Base-by-base conservation (phyloP, 2,888 invertebrate species). In the Cerastis leucographa region DNA sequence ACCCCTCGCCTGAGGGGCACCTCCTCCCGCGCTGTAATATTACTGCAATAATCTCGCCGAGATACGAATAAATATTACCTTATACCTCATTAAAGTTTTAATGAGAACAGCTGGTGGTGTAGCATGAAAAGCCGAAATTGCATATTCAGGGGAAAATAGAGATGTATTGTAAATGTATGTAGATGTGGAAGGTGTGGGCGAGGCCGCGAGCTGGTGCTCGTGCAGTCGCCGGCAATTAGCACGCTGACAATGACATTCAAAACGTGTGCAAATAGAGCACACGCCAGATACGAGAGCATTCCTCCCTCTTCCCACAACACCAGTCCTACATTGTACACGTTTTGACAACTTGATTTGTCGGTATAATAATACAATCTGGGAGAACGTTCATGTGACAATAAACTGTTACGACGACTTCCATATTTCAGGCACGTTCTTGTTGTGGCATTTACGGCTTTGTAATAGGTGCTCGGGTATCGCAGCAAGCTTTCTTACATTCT, bases 231-330 rank as follows among this genome's bases (percentile, higher is more conserved):
- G 91, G 90, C 95, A 95, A 96, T 96, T 95, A 96, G 94, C 93
- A 91, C 92, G 89, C 87, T 94, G 94, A 95, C 95, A 95, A 95
- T 96, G 95, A 95, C 95, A 96, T 96, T 95, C 95, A 95, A 93
- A 95, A 94, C 94, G 92, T 94, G 94, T 93, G 94, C 94, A 95
- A 95, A 95, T 95, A 95, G 92, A 93, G 89, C 90, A 88, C 86
- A 90, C 89, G 86, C 78, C 79, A 85, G 84, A 88, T 83, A 84
- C 80, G 83, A 75, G 85, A 83, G 76, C 85, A 85, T 76, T 81
- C 87, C 86, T 74, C 87, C 86, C 81, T 74, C 86, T 86, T 72
- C 87, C 86, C 81, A 76, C 87, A 81, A 85, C 80, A 85, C 79
- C 69, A 77, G 83, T 79, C 70, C 70, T 71, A 70, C 75, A 66